These are phyloP conservation scores for Eupithecia subfuscata DNA, from an alignment of 2,888 invertebrate species.

Conservation along the genomic window DNA sequence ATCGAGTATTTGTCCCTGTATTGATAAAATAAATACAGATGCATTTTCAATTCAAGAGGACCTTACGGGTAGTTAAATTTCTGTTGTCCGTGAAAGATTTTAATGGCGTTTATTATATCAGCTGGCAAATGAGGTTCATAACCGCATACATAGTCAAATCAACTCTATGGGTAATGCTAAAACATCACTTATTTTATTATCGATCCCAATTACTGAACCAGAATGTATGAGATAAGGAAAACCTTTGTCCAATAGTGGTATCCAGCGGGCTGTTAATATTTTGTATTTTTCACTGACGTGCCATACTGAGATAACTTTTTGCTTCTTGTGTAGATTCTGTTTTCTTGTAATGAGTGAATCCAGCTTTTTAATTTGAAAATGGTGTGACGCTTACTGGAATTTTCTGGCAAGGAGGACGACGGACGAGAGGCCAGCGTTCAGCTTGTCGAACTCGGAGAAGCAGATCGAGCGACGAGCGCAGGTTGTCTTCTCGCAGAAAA, in stretches of 20 bases:
- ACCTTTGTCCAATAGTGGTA: not conserved
- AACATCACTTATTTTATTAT: too few relatives aligned
- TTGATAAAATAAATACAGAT: constrained; percentile 24
- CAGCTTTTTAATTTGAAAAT: constrained; percentile 10
- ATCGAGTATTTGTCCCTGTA: constrained; percentile 20
- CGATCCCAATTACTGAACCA: not conserved
- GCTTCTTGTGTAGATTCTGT: not conserved
- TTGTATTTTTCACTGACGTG: not conserved
- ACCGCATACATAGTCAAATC: not conserved
- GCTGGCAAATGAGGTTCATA: not conserved
- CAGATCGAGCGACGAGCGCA: constrained; percentile 91
- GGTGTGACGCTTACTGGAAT: constrained; percentile 43
- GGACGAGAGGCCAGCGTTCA: constrained; percentile 91
- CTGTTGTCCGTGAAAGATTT: not conserved
- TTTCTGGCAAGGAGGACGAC: constrained; percentile 89
- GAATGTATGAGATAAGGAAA: not conserved
- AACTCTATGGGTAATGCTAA: not conserved
- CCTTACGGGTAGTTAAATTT: not conserved
- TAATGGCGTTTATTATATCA: not conserved
- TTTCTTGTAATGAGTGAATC: constrained; percentile 2
- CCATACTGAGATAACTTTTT: not conserved
- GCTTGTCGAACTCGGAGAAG: constrained; percentile 91
- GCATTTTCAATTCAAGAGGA: constrained; percentile 21
- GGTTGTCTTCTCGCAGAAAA: constrained; percentile 93
- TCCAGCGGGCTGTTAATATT: not conserved